Base-by-base conservation (phyloP, 2,888 invertebrate species). In the Bombyx huttoni region DNA sequence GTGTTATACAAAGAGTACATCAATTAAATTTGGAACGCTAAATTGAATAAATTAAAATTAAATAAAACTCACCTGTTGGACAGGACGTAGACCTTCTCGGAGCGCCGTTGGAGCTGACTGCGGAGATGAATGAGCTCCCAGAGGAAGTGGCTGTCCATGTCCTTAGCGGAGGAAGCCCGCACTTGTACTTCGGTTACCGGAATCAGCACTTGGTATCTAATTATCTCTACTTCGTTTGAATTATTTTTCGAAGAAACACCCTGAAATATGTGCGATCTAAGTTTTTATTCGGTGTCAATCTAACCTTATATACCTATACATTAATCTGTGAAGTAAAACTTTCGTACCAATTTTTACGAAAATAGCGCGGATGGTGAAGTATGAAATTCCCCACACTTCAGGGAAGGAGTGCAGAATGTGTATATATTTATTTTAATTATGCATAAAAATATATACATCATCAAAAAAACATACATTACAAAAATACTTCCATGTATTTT, bases 131-230 rank as follows among this genome's bases (percentile, higher is more conserved):
- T 96, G 60, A 98, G 91, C 86, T 98, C 98, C 98, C 98, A 98
- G 57, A 98, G 91, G 90, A 96, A 98, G 89, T 98, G 98, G 57
- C 95, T 97, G 75, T 98, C 98, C 93, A 96, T 95, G 73, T 98
- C 97, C 75, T 96, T 96, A 56, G 97, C 96, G 2, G 96, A 96
- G 47, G 96, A 96, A 47, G 97, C 96, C 56, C 98, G 91, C 47
- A 98, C 98, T 90, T 98, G 98, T 47, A 98, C 98, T 89, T 98
- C 98, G 14, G 97, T 97, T 48, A 98, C 98, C 0, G 98, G 98
- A 68, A 98, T 98, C 61, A 98, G 89, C 54, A 98, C 98, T 87
- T 98, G 98, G 86, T 98, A 98, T 64, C 98, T 91, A 75, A 98
- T 97, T 69, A 98, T 97, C 89, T 98, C 98, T 59, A 97, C 97